Conservation (phyloP, 2,888 invertebrate species). For the Alviniconcha strummeri region DNA sequence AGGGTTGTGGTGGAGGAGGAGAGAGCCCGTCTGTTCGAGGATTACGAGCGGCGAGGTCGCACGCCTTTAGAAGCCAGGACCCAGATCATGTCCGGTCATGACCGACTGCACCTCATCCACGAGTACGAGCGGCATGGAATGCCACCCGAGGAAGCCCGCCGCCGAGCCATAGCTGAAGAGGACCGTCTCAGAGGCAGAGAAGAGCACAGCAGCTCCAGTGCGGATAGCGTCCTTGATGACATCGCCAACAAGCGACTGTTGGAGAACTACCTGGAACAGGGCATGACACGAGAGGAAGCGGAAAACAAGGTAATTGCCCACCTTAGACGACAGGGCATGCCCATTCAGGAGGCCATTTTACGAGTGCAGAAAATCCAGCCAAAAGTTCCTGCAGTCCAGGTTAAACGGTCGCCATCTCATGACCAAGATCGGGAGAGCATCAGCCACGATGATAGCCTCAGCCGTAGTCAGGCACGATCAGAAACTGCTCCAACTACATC, state of each 20-base stretch:
- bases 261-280: constrained; percentile 1
- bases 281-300: constrained; percentile 14
- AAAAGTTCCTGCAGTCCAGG: neutral
- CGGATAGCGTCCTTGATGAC: neutral
- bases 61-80: constrained; percentile 16
- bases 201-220: neutral
- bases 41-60: constrained; percentile 36
- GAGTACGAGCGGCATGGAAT: constrained; percentile 29
- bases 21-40: constrained; percentile 39
- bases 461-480: too few relatives aligned
- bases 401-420: too few relatives aligned
- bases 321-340: constrained; percentile 13
- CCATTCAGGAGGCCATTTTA: constrained; percentile 29
- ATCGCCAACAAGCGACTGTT: constrained; percentile 9
- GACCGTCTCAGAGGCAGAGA: neutral
- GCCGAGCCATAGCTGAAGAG: constrained; percentile 10
- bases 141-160: constrained; percentile 17
- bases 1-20: constrained; percentile 40
- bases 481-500: neutral
- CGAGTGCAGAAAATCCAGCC: constrained; percentile 20
- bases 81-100: constrained; percentile 18
- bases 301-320: constrained; percentile 28
- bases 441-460: neutral
- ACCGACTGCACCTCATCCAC: constrained; percentile 9
- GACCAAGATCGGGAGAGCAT: neutral